Conservation (phyloP, 2,113 vertebrate species). For the Callopanchax toddi region DNA sequence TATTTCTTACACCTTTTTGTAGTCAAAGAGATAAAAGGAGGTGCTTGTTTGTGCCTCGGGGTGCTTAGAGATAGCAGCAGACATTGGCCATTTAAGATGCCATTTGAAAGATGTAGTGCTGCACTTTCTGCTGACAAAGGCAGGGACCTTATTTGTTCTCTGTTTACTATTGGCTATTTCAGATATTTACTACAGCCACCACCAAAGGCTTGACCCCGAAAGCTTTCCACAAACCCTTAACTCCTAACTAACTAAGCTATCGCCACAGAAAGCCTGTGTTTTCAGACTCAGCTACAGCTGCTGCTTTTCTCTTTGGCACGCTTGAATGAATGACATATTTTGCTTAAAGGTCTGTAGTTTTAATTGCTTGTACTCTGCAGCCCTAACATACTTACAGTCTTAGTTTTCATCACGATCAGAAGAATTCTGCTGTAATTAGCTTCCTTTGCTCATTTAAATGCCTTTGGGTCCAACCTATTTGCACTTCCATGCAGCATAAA, state of each 20-base stretch:
- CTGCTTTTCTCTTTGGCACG: constrained; percentile 11
- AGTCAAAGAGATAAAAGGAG: constrained; percentile 59
- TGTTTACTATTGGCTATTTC: constrained; percentile 71
- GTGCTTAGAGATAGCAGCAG: constrained; percentile 50
- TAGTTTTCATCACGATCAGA: constrained; percentile 20
- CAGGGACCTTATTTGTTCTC: constrained; percentile 58
- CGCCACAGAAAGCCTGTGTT: constrained; percentile 21
- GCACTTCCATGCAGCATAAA: constrained; percentile 12
- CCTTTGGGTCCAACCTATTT: constrained; percentile 23
- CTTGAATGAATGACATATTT: constrained; percentile 24
- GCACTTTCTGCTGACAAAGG: constrained; percentile 67
- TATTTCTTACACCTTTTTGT: constrained; percentile 44
- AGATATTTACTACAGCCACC: constrained; percentile 71
- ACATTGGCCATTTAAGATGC: constrained; percentile 64
- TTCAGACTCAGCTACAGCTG: background rate
- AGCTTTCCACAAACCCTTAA: constrained; percentile 51
- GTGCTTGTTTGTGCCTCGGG: constrained; percentile 36
- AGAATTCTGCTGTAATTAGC: constrained; percentile 20
- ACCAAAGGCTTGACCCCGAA: constrained; percentile 54
- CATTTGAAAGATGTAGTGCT: constrained; percentile 64
- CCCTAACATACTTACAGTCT: constrained; percentile 15
- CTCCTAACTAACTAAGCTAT: constrained; percentile 25
- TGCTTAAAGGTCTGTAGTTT: constrained; percentile 36
- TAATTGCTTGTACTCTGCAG: constrained; percentile 44
- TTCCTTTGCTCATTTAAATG: constrained; percentile 33